phyloP scores from a whole-genome alignment of 1,140 invertebrate genomes.

The Trichomalopsis sarcophagae region DNA sequence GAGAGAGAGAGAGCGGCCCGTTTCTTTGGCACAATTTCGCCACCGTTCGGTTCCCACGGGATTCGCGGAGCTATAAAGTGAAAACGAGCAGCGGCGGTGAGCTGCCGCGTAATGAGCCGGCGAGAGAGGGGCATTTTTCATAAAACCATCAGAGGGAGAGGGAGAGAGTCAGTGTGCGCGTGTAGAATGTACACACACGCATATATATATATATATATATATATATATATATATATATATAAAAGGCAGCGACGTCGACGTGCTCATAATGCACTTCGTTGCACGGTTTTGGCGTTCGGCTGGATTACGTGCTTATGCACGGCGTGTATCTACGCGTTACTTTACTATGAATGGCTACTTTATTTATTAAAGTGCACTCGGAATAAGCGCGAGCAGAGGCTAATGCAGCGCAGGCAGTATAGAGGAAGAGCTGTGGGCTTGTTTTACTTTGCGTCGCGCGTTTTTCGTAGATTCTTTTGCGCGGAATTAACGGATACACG shows the following conservation, averaged over 20 bases:
- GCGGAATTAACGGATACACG: not conserved
- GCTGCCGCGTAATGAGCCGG: conserved; percentile 41
- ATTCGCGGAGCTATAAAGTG: conserved; percentile 45
- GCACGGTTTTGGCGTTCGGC: not conserved
- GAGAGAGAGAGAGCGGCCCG: conserved; percentile 38
- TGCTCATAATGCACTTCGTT: conserved; percentile 24
- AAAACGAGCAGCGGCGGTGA: conserved; percentile 33
- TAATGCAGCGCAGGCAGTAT: not conserved
- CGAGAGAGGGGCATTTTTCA: conserved; percentile 38
- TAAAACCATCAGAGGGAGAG: conserved; percentile 9
- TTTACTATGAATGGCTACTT: conserved; percentile 26
- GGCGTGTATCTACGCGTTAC: not conserved
- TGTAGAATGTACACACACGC: no score
- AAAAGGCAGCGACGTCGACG: not conserved
- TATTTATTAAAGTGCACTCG: conserved; percentile 36
- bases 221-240: not conserved
- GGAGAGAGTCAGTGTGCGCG: not conserved
- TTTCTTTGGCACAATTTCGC: conserved; percentile 58
- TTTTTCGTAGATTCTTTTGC: not conserved
- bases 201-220: not conserved
- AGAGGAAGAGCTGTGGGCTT: not conserved
- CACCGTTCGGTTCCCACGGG: conserved; percentile 59
- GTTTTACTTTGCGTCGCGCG: not conserved
- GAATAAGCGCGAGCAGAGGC: conserved; percentile 4
- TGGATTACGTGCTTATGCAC: not conserved